Evolutionary conservation across 2,797 vertebrate species (phyloP), one percentile per base, ranked within the genome.

Genomic region (Varecia variegata): DNA sequence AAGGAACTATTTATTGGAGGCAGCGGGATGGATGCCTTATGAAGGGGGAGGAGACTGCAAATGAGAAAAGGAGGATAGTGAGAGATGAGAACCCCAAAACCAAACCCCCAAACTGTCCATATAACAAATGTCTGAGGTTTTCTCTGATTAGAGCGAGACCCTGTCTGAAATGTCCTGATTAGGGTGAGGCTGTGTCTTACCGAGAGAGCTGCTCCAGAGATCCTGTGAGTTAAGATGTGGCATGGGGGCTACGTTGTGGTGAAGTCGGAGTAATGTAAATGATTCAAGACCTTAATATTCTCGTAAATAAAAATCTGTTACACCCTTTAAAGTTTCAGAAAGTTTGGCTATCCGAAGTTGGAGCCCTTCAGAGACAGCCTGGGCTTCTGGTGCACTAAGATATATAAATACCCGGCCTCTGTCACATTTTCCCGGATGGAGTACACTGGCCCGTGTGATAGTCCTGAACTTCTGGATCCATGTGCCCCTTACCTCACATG

Each of bases 381-480:
- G 47, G 32, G 20, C n/a, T 27, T 70, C 2, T 10, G 6, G 25
- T 45, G n/a, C 7, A 7, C 13, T 35, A 30, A 58, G 54, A 35
- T 38, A 73, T 23, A 56, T 18, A 8, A 38, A 32, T 23, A 38
- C 4, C 11, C 43, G 7, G 27, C 10, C n/a, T 32, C 32, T 18
- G 30, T 65, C n/a, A 60, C 23, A 9, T 52, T 74, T 7, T 85
- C 40, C 35, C 40, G n/a, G 38, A 73, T 15, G 20, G 38, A 86
- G 35, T 54, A 27, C 27, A 6, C 9, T 35, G 11, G 38, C 1
- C 18, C 21, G 13, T 0, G 12, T 1, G 4, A n/a, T 2, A 30
- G 11, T 82, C 52, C 50, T 32, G 30, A 82, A 70, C 20, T 54
- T 91, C n/a, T 80, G 18, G 12, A 60, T 87, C 68, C 7, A 52